Evolutionary conservation across 2,113 vertebrate genomes (phyloP).

Genomic region (Addax nasomaculatus): DNA sequence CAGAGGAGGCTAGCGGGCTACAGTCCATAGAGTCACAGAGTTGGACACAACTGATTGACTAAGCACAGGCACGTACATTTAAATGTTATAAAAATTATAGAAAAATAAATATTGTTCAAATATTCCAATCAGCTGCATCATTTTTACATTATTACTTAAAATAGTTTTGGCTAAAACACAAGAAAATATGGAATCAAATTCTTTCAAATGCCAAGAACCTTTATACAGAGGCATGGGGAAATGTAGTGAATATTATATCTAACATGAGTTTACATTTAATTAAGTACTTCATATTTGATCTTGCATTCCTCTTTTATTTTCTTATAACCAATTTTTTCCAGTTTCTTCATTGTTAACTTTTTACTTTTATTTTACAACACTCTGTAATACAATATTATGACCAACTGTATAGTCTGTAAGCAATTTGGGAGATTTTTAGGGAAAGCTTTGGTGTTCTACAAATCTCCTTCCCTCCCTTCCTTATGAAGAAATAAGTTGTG

Average conservation of each 20-base stretch:
- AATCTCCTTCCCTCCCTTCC: background rate
- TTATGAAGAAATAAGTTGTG: background rate
- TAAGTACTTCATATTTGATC: background rate
- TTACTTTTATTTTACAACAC: background rate
- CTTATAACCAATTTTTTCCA: background rate
- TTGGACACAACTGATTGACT: background rate
- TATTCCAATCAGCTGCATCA: background rate
- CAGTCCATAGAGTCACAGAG: background rate
- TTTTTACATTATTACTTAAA: background rate
- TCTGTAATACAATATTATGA: background rate
- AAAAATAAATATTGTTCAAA: background rate
- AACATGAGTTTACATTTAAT: background rate
- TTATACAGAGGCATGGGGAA: background rate
- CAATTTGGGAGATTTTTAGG: background rate
- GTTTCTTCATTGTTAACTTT: background rate
- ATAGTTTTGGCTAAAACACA: background rate
- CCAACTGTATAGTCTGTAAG: background rate
- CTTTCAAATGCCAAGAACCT: background rate
- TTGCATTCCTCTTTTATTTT: background rate
- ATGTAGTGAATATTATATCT: background rate
- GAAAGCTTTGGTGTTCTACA: background rate
- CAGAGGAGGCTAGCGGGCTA: background rate
- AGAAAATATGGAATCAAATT: background rate
- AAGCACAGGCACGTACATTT: background rate
- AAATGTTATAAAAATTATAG: background rate